Conservation (phyloP, 2,888 invertebrate genomes). For the Nowickia ferox region DNA sequence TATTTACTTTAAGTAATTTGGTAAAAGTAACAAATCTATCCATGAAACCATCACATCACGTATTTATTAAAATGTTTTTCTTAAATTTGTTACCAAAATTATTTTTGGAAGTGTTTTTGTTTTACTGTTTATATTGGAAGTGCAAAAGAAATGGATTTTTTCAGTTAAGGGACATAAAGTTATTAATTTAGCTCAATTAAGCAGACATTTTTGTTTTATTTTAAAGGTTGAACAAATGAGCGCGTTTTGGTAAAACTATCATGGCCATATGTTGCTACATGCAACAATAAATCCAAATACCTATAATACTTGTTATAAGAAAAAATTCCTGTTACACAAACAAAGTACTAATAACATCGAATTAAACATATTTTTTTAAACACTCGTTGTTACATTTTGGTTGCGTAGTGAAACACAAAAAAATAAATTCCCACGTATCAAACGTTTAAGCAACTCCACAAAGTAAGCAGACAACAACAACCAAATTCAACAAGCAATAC, state of each 20-base stretch:
- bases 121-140: no score
- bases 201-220: no score
- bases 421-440: constrained; percentile 69
- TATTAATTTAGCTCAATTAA: no score
- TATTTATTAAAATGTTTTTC: no score
- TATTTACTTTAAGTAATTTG: no score
- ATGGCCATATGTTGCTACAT: constrained; percentile 26
- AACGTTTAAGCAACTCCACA: constrained; percentile 19
- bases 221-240: no score
- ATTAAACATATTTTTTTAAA: constrained; percentile 42
- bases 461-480: constrained; percentile 31
- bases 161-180: no score
- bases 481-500: background rate
- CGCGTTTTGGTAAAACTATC: background rate
- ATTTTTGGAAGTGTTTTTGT: no score
- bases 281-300: background rate
- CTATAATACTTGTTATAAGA: background rate
- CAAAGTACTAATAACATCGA: constrained; percentile 37
- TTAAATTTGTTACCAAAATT: no score
- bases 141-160: no score
- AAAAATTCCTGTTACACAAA: constrained; percentile 38
- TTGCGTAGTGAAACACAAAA: constrained; percentile 39
- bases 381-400: constrained; percentile 44
- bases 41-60: no score
- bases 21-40: no score